Base-by-base conservation (phyloP, 1,140 invertebrate genomes). In the Danaus melanippus region DNA sequence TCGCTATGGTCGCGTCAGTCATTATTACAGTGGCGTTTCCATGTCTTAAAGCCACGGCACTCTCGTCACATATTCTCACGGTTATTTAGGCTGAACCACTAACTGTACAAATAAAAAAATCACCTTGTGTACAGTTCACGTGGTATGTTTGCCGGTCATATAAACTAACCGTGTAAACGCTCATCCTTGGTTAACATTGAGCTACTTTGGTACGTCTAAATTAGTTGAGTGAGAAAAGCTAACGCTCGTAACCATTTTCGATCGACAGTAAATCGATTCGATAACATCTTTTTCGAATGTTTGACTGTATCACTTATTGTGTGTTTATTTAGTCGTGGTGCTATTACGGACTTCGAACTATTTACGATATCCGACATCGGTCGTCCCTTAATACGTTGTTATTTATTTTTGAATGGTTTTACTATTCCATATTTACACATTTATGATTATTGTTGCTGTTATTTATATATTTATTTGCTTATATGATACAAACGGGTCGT, bases 181-280 rank as follows among this genome's bases (percentile, higher is more conserved):
- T 84, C 67, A 85, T 76, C 71, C 69, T 70, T 71, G 71, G 72
- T 76, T 81, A 83, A 82, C 78, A 66, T 62, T 64, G 72, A 67
- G 76, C 82, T 83, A 85, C 79, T 83, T 85, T 79, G 72, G 77
- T 73, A 84, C 76, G 74, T 76, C 80, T 81, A 78, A 84, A 84
- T 85, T 86, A 79, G 77, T 81, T 55, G 76, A 82, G 77, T 83
- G 82, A 84, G 79, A 84, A 85, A 84, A 76, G 79, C 71, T 81
- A 78, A 84, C 72, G 73, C 71, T 75, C 66, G 71, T 80, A 79
- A 77, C 69, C 71, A 60, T 72, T 76, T 72, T 69, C 69, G 74
- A 82, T 80, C 63, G 77, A 50, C 70, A 64, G 71, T 82, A 84
- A 80, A 84, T 84, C 71, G 73, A 60, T 53, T 72, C 76, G 79